Conservation (phyloP, 2,113 vertebrate genomes). For the Axis porcinus region DNA sequence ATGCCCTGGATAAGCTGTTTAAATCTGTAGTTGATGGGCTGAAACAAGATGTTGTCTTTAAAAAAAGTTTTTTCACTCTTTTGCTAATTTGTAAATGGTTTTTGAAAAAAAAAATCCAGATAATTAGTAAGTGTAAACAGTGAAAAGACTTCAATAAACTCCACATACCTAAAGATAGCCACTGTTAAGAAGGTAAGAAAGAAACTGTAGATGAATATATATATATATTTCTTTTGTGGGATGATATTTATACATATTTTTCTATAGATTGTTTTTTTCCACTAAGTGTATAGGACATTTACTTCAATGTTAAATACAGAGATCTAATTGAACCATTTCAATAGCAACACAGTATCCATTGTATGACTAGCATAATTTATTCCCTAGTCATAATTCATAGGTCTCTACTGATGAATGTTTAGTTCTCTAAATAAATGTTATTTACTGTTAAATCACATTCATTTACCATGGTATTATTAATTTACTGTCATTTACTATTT, state of each 20-base stretch:
- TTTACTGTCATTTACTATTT: not conserved
- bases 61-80: constrained; percentile 12
- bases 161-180: not conserved
- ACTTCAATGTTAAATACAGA: not conserved
- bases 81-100: constrained; percentile 33
- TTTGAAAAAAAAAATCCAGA: not conserved
- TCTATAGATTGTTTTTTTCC: not conserved
- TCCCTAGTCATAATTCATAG: not conserved
- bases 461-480: not conserved
- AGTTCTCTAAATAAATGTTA: not conserved
- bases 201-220: not conserved
- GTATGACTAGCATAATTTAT: not conserved
- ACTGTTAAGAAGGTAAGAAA: not conserved
- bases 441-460: not conserved
- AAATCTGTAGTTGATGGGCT: not conserved
- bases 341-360: not conserved
- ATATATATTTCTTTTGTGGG: not conserved
- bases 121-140: not conserved
- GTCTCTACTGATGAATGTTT: not conserved
- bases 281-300: not conserved
- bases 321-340: not conserved
- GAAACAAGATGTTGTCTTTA: not conserved
- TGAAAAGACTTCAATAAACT: not conserved
- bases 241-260: not conserved
- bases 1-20: constrained; percentile 9